Evolutionary conservation across 2,113 vertebrate species (phyloP), one percentile per base, ranked within the genome.

Genomic region (Panthera uncia): DNA sequence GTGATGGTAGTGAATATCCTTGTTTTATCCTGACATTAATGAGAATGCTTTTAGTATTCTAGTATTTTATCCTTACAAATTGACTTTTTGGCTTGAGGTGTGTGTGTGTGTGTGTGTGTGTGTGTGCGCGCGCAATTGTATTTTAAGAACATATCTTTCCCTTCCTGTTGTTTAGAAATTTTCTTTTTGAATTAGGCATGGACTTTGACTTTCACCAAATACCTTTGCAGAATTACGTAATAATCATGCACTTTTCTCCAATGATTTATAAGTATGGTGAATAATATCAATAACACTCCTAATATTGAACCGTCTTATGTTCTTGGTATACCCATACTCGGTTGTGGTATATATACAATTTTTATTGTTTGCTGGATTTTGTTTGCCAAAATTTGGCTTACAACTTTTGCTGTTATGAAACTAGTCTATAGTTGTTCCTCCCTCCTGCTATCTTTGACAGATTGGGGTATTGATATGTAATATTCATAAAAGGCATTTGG

Each of bases 351-450:
- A 36, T 65, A 31, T 5, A 61, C 57, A 41, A 57, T 12, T 71
- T 84, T 57, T 48, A 19, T 69, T 25, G 50, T 18, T 38, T 79
- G 7, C 29, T 85, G 63, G 9, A 50, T 92, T 80, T 29, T 73
- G 38, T 87, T 85, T 95, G 81, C 88, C 73, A 92, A 80, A n/a
- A 87, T n/a, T 52, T 80, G 27, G 45, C 52, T 87, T 45, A 88
- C 29, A 23, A 7, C n/a, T 80, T 95, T 87, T 81, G 45, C 52
- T 87, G 14, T 65, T 65, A 27, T 45, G 61, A 89, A 29, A 18
- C 36, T 65, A 15, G 7, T 52, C 41, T 80, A 2, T 29, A 50
- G 41, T 31, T 31, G 7, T 48, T 82, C 25, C 23, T 83, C 29
- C 50, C 27, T 83, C 69, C 41, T 65, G 29, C 63, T 61, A 23